These are phyloP conservation scores for Phalloptychus januarius DNA, from an alignment of 2,797 vertebrate species.

Conservation along the genomic window DNA sequence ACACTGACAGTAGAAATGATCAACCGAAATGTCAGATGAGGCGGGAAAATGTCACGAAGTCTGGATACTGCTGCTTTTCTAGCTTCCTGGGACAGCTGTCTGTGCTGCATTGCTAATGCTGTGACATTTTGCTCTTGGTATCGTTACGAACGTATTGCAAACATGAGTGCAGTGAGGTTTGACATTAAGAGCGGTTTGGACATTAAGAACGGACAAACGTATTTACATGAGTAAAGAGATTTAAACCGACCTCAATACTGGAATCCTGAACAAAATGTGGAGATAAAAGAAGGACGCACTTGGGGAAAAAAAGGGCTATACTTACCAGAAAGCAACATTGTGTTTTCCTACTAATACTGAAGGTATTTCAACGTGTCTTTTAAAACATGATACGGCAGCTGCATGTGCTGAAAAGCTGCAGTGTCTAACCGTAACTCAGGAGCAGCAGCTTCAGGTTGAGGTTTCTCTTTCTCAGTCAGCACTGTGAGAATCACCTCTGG, in stretches of 20 bases:
- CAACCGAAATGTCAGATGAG: not conserved
- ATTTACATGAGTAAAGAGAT: not conserved
- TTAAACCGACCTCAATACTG: not conserved
- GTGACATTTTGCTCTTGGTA: not conserved
- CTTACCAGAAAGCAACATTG: not conserved
- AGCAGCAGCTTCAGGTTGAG: not conserved
- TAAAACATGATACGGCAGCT: not conserved
- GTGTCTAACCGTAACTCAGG: not conserved
- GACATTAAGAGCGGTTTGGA: too few species aligned
- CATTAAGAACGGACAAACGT: not conserved
- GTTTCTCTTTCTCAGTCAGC: constrained; percentile 26
- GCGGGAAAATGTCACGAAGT: not conserved
- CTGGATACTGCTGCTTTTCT: not conserved
- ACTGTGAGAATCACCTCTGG: constrained; percentile 7
- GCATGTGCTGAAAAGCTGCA: not conserved
- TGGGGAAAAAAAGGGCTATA: not conserved
- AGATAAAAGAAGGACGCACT: not conserved
- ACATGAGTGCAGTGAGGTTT: not conserved
- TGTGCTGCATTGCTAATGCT: not conserved
- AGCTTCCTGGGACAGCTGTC: not conserved
- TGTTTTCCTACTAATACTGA: not conserved
- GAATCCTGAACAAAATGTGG: not conserved
- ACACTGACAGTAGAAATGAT: not conserved
- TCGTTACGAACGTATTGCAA: not conserved
- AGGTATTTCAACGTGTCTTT: not conserved